Percentiles rank a stretch among this genome's conserved stretches.
These are phyloP conservation scores for Drosophila sp. DNA, from an alignment of 1,140 invertebrate species.

Conservation along the genomic window DNA sequence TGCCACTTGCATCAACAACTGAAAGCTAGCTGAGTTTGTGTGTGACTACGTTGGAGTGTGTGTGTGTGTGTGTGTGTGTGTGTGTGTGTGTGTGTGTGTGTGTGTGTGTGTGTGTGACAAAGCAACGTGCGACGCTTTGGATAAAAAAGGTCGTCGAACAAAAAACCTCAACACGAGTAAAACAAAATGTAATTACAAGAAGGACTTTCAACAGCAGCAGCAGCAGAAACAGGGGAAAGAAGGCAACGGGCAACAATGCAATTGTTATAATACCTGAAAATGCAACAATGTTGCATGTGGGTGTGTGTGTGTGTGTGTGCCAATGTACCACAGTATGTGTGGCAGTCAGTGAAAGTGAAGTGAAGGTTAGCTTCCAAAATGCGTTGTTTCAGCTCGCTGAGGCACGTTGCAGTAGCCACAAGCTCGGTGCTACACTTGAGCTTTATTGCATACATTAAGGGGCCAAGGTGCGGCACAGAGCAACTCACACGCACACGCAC, in stretches of 20 bases:
- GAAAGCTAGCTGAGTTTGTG: slow-evolving; percentile 24
- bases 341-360: slow-evolving; percentile 73
- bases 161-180: slow-evolving; percentile 82
- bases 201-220: slow-evolving; percentile 62
- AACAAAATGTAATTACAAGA: slow-evolving; percentile 83
- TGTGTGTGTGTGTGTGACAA: slow-evolving; percentile 17
- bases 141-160: slow-evolving; percentile 70
- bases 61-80: slow-evolving; percentile 3
- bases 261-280: slow-evolving; percentile 33
- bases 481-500: slow-evolving; percentile 45
- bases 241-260: slow-evolving; percentile 45
- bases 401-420: slow-evolving; percentile 22
- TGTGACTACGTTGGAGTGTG: neutral
- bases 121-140: slow-evolving; percentile 23
- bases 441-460: slow-evolving; percentile 83
- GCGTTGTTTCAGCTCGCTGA: slow-evolving; percentile 46
- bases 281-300: slow-evolving; percentile 72
- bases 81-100: slow-evolving; percentile 3
- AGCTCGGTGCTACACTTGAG: slow-evolving; percentile 71
- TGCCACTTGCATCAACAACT: slow-evolving; percentile 72
- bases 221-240: too few species aligned
- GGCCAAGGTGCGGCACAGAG: slow-evolving; percentile 77
- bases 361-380: slow-evolving; percentile 71
- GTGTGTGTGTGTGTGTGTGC: slow-evolving; percentile 17
- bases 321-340: too few species aligned